Conservation (phyloP, 2,797 vertebrate species). For the Sebastes diploproa region DNA sequence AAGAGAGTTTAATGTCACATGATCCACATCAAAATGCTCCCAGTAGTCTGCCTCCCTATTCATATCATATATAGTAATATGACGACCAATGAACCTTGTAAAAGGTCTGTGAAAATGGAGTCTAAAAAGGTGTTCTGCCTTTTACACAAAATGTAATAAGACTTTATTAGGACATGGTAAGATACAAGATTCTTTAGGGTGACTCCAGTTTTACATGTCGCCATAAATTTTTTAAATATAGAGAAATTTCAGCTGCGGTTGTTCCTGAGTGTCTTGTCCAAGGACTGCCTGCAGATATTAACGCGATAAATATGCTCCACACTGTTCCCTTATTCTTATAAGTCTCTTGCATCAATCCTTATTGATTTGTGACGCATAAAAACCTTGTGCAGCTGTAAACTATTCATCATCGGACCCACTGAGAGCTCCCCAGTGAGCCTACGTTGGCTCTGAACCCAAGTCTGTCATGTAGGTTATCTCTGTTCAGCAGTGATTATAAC, state of each 20-base stretch:
- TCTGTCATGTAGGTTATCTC: neutral
- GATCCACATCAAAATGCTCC: neutral
- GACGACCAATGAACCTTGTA: neutral
- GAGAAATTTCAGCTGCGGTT: neutral
- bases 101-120: constrained; percentile 26
- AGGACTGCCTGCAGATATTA: neutral
- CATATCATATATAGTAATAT: neutral
- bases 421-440: neutral
- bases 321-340: neutral
- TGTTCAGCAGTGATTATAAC: neutral
- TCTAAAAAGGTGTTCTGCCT: neutral
- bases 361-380: neutral
- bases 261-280: neutral
- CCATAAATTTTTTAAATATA: neutral
- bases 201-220: neutral
- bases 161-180: constrained; percentile 1
- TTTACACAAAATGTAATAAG: constrained; percentile 27
- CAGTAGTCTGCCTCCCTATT: neutral
- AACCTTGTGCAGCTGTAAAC: neutral
- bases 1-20: neutral
- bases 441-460: neutral
- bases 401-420: neutral
- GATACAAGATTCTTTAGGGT: neutral
- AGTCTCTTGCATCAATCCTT: neutral
- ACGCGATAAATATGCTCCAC: neutral